These are phyloP conservation scores for Sebastes minor DNA, from an alignment of 2,797 vertebrate species.

Conservation along the genomic window DNA sequence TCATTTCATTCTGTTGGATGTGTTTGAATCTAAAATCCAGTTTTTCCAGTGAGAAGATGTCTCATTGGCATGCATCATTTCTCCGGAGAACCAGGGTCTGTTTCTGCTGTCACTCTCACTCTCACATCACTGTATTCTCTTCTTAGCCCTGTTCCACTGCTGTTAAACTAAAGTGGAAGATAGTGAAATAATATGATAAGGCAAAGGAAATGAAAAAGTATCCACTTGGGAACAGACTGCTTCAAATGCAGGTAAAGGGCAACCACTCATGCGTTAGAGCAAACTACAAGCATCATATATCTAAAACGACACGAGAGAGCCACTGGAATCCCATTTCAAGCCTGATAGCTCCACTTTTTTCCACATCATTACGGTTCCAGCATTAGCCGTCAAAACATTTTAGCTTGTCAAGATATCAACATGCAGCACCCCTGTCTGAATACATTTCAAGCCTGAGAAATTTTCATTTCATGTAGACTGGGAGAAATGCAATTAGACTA, in stretches of 20 bases:
- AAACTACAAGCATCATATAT: slow-evolving; percentile 21
- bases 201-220: not conserved
- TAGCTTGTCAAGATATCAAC: slow-evolving; percentile 50
- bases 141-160: not conserved
- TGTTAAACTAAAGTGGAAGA: not conserved
- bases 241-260: slow-evolving; percentile 17
- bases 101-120: slow-evolving; percentile 26
- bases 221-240: slow-evolving; percentile 1
- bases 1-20: not conserved
- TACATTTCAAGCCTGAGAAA: slow-evolving; percentile 57
- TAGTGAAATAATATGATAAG: slow-evolving; percentile 22
- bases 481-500: slow-evolving; percentile 62
- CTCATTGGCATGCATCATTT: slow-evolving; percentile 29
- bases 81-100: slow-evolving; percentile 4
- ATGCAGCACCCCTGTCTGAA: slow-evolving; percentile 42
- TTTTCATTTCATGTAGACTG: slow-evolving; percentile 60
- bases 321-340: slow-evolving; percentile 43
- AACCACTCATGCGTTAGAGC: slow-evolving; percentile 3
- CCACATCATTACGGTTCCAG: slow-evolving; percentile 53
- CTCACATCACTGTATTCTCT: slow-evolving; percentile 1
- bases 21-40: slow-evolving; percentile 19
- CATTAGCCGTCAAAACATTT: slow-evolving; percentile 51
- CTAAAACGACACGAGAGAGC: not conserved
- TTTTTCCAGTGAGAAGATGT: not conserved
- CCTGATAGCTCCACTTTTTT: slow-evolving; percentile 34